These are phyloP conservation scores for Ceratina calcarata DNA, from an alignment of 1,140 invertebrate genomes.

Conservation along the genomic window DNA sequence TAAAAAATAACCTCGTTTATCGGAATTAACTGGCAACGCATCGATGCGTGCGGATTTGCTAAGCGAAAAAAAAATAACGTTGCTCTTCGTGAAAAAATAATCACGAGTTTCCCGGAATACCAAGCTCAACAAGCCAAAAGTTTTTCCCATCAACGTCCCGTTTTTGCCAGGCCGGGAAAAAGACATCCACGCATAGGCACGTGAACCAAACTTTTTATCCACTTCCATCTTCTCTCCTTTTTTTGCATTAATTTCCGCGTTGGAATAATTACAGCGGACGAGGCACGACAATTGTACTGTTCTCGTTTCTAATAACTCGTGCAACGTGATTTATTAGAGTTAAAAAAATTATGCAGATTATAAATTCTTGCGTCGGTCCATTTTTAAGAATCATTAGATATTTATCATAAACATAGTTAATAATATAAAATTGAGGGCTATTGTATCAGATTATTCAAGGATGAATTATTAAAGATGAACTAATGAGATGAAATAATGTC, in stretches of 20 bases:
- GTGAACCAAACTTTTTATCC: slow-evolving; percentile 23
- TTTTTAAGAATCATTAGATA: no score
- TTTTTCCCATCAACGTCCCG: slow-evolving; percentile 45
- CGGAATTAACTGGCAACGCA: neutral
- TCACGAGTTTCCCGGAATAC: slow-evolving; percentile 28
- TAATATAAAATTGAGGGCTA: no score
- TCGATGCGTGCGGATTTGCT: neutral
- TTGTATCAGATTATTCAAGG: no score
- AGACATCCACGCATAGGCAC: slow-evolving; percentile 7
- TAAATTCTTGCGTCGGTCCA: no score
- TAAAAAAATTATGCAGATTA: no score
- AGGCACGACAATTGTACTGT: neutral
- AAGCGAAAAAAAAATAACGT: neutral
- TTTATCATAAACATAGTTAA: no score
- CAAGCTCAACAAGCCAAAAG: slow-evolving; percentile 12
- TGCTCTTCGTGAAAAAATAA: slow-evolving; percentile 28
- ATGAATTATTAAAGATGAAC: no score
- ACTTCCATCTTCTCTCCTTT: neutral
- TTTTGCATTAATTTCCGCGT: slow-evolving; percentile 1
- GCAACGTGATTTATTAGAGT: no score
- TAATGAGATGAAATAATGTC: no score
- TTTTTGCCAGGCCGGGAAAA: slow-evolving; percentile 21
- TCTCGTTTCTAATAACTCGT: neutral
- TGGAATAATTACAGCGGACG: slow-evolving; percentile 16
- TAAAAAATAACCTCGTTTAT: neutral